Base-by-base conservation (phyloP, 2,113 vertebrate genomes). In the Hemibagrus wyckioides region DNA sequence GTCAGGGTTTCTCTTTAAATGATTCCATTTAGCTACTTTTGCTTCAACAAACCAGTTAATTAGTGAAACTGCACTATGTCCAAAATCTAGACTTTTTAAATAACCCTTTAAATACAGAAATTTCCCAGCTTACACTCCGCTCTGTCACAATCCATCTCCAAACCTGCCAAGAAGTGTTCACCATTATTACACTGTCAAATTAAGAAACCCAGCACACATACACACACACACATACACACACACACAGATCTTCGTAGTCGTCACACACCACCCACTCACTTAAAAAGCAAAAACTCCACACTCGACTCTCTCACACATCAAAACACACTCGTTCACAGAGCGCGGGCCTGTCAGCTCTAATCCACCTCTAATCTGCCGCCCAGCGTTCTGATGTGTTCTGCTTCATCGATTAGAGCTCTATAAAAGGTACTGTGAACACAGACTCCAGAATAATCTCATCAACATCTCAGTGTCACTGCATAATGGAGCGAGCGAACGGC, bases 381-480 rank as follows among this genome's bases (percentile, higher is more conserved):
- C 84, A 11, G 77, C 83, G 17, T 30, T 86, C 33, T 61, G 83
- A 75, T 63, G 83, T 83, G 36, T 90, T 88, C 87, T 19, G 87
- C 90, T 86, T 61, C 87, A 88, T 88, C 90, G 77, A 80, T 88
- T 86, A 82, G 21, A 80, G 82, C 80, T 80, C 69, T 77, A 59
- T 86, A 90, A 85, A 90, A 44, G 56, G 28, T 82, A 84, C 30
- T 83, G n/a, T 76, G 75, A 85, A 86, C 82, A 88, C 89, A 83
- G 84, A 67, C 57, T 85, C 76, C 54, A 69, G 77, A 82, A 82
- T 89, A 90, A 90, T 89, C 89, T 85, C 23, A 89, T 90, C 79
- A 84, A 54, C 54, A 61, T 86, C 25, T 50, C 41, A n/a, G 36
- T 41, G 9, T 39, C 69, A 44, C 80, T 76, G 67, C 80, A 81